phyloP scores from a whole-genome alignment of 35 echinoderm and acorn worm genomes.

The Ophioderma brevispina region DNA sequence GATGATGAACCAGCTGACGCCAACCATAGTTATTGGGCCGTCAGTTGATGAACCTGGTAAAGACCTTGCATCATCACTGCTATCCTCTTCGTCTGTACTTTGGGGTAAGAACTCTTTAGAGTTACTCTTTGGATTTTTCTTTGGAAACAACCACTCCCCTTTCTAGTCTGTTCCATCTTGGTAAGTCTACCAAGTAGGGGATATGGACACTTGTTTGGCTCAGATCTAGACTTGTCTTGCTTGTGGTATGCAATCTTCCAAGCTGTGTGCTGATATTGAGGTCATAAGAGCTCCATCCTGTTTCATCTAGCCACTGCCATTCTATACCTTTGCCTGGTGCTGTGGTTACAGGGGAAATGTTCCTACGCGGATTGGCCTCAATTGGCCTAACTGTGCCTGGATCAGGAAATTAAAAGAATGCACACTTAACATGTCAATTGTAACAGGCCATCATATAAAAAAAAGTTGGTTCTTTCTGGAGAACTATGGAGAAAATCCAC shows the following conservation, averaged over 20 bases:
- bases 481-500: not conserved
- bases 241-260: conserved; percentile 55
- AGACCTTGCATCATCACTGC: not conserved
- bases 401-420: conserved; percentile 7
- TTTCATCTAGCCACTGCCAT: conserved; percentile 86
- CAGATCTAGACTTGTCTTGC: conserved; percentile 48
- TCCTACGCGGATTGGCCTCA: too few species aligned
- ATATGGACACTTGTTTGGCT: conserved; percentile 63
- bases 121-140: conserved; percentile 47
- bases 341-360: conserved; percentile 32
- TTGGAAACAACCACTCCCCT: conserved; percentile 62
- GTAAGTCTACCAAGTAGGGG: conserved; percentile 76
- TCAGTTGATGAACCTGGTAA: not conserved
- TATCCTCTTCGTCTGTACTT: not conserved
- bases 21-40: not conserved
- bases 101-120: conserved; percentile 30
- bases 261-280: conserved; percentile 47
- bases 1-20: not conserved
- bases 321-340: conserved; percentile 64
- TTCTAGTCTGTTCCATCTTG: conserved; percentile 66
- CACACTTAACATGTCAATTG: too few species aligned
- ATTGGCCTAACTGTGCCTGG: conserved; percentile 77
- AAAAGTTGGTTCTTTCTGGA: not conserved
- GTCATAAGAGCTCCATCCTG: conserved; percentile 81
- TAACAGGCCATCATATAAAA: not conserved